Evolutionary conservation across 2,888 invertebrate species (phyloP), one percentile per base, ranked within the genome.

Genomic region (Rhogogaster chlorosoma): DNA sequence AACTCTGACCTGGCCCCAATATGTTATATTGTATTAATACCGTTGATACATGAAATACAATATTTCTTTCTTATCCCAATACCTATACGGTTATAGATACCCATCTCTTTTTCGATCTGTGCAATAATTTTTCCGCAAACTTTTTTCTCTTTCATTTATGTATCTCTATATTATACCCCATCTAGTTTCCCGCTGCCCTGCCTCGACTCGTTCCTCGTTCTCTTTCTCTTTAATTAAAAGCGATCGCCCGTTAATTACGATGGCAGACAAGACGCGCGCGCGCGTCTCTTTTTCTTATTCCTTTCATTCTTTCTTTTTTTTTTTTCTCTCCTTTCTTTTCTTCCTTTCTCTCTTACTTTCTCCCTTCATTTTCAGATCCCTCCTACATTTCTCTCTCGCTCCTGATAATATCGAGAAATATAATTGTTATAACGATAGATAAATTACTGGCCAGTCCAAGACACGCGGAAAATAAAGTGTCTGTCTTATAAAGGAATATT

Each of bases 211-310:
- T 77, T 29, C 9, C 9, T 77, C 22, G 26, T 77, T 53, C 32
- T 67, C 26, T 29, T 67, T 67, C 32, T 26, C 12, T 53, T 57
- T 78, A 57, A 78, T 78, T 78, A 78, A 78, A 78, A 45, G 18
- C 78, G 78, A 53, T 78, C 49, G 53, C 36, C 78, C 78, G 78
- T 78, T 78, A 78, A 78, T 78, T 78, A 53, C 78, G 53, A 78
- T 78, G 36, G 53, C 18, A 36, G 22, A 53, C 32, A 29, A 53
- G 29, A 53, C 36, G n/a, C 78, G 53, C 10, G 15, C 78, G 2
- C 45, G 12, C 61, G 12, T 22, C 9, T 45, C 45, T 42, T 61
- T 61, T 22, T 61, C 10, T 61, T 61, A 3, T 61, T 61, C 26
- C 22, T 61, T 61, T 12, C 61, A 2, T 26, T 4, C 9, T 61